These are phyloP conservation scores for Catajapyx aquilonaris DNA, from an alignment of 1,140 invertebrate genomes.

Conservation along the genomic window DNA sequence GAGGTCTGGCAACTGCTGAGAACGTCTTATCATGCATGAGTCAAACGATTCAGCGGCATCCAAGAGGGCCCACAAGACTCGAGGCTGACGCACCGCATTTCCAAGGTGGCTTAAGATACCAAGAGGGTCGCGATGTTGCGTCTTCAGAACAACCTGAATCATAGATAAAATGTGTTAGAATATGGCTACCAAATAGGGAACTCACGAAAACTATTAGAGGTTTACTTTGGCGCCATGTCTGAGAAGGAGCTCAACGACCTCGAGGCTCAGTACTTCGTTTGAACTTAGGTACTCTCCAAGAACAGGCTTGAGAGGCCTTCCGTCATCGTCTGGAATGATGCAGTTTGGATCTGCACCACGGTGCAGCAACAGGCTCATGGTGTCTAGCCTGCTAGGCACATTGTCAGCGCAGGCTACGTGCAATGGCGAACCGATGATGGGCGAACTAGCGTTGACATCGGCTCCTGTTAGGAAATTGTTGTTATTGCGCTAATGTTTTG, in stretches of 20 bases:
- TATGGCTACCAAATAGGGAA: not conserved
- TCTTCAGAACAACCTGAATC: slow-evolving; percentile 49
- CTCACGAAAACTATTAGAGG: slow-evolving; percentile 1
- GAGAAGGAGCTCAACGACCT: slow-evolving; percentile 47
- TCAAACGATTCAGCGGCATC: slow-evolving; percentile 60
- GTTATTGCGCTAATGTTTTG: not conserved
- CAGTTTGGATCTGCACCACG: slow-evolving; percentile 57
- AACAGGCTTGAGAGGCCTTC: slow-evolving; percentile 42
- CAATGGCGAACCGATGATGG: slow-evolving; percentile 61
- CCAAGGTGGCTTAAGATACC: slow-evolving; percentile 56
- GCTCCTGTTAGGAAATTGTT: slow-evolving; percentile 31
- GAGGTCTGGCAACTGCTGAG: slow-evolving; percentile 34
- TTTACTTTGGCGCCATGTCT: slow-evolving; percentile 52
- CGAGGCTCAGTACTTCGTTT: slow-evolving; percentile 39
- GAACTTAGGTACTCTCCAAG: slow-evolving; percentile 65
- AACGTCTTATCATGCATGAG: slow-evolving; percentile 49
- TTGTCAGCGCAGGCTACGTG: slow-evolving; percentile 71
- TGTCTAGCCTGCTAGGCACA: slow-evolving; percentile 36
- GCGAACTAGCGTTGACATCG: slow-evolving; percentile 56
- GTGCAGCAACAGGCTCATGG: slow-evolving; percentile 42
- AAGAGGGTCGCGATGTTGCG: slow-evolving; percentile 57
- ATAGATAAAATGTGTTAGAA: slow-evolving; percentile 3
- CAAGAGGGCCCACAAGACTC: slow-evolving; percentile 40
- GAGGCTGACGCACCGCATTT: slow-evolving; percentile 31
- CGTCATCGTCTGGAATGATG: slow-evolving; percentile 47